Evolutionary conservation across 1,140 invertebrate genomes (phyloP), one percentile per base, ranked within the genome.

Genomic region (Holotrichia oblita): DNA sequence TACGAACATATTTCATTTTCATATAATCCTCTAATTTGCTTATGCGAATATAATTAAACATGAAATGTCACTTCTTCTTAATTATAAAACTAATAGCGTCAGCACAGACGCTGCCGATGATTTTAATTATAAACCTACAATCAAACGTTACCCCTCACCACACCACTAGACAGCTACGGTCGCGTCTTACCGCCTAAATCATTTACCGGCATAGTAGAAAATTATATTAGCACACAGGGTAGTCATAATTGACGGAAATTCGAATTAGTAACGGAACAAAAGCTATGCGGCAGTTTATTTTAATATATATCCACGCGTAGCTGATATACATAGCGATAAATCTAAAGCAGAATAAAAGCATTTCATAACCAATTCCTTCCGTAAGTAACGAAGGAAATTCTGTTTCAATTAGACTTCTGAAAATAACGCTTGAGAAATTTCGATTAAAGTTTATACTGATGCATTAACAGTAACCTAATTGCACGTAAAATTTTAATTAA

Each of bases 61-160:
- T 27, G 61, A 69, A 69, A 8, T 27, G 61, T 34, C 61, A 34
- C 61, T 17, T 69, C 22, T 22, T 27, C 22, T 69, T 69, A 48
- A 48, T 48, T 10, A 48, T 17, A 69, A 10, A 22, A 69, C 61
- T 69, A 69, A 69, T 69, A 22, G 12, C 61, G 27, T 10, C 61
- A 34, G 12, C 61, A 69, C 22, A 22, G 17, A 12, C 17, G 61
- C 61, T 69, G 17, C 12, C 61, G 22, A 34, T 69, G 61, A 22
- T 69, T 69, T 69, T 69, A 69, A 69, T 69, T 69, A 69, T 69
- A 69, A 69, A 69, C 61, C 61, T 24, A 69, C 61, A 69, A 69
- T 69, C 61, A 69, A 69, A 69, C 61, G 22, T 24, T 27, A 69
- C 61, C 27, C 61, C 22, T 69, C 27, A 14, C 14, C 48, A 55